Evolutionary conservation across 2,797 vertebrate genomes (phyloP).

Genomic region (Mormyrus hasselquistii): DNA sequence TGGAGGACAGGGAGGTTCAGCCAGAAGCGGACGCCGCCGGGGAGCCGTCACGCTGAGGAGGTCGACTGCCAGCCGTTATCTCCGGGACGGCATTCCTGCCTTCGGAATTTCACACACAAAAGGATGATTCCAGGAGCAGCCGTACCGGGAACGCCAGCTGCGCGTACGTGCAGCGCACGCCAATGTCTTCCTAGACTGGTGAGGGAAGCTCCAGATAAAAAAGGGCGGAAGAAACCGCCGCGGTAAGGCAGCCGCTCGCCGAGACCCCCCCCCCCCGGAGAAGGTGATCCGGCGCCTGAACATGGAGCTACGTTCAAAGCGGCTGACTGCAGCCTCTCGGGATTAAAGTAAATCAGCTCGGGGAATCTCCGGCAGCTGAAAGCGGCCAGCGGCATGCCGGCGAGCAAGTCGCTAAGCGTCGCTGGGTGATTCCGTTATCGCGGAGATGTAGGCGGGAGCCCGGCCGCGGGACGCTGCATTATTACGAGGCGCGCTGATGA

Average conservation of each 20-base stretch:
- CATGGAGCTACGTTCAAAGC: background rate
- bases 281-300: background rate
- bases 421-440: background rate
- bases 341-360: background rate
- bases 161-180: background rate
- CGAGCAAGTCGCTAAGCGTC: background rate
- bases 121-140: background rate
- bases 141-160: background rate
- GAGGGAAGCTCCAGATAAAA: background rate
- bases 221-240: background rate
- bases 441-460: background rate
- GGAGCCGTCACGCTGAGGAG: background rate
- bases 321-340: background rate
- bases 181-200: background rate
- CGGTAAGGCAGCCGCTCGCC: background rate
- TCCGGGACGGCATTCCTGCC: background rate
- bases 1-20: background rate
- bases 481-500: background rate
- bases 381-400: background rate
- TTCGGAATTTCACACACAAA: background rate
- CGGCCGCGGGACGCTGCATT: background rate
- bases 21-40: background rate
- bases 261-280: background rate
- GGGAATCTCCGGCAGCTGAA: background rate
- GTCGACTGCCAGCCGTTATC: background rate